These are phyloP conservation scores for Trachelus tabidus DNA, from an alignment of 2,888 invertebrate species.

Conservation along the genomic window DNA sequence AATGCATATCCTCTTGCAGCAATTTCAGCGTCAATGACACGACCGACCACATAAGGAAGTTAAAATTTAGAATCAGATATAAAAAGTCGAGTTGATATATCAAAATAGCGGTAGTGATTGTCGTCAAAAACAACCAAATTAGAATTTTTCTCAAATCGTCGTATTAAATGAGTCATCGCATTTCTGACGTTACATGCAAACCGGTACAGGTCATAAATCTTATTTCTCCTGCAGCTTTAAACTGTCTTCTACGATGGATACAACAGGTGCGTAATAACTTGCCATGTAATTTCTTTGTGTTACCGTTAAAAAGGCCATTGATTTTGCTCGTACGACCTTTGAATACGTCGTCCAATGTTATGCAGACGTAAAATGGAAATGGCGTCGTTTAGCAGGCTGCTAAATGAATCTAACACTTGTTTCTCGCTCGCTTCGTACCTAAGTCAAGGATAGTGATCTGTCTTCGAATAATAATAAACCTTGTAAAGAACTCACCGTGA, in stretches of 20 bases:
- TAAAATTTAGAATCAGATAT: background rate
- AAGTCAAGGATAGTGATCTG: conserved; percentile 32
- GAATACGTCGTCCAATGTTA: background rate
- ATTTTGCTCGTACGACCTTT: background rate
- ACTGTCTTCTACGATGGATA: background rate
- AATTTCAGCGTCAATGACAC: background rate
- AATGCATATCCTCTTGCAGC: background rate
- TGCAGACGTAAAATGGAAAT: background rate
- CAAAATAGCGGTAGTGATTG: background rate
- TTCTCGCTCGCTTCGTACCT: conserved; percentile 28
- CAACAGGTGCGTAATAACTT: background rate
- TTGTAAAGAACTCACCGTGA: conserved; percentile 19
- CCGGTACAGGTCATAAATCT: background rate
- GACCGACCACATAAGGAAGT: background rate
- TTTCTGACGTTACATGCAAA: background rate
- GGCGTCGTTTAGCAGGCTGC: background rate
- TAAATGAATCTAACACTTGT: background rate
- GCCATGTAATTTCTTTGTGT: background rate
- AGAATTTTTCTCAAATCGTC: background rate
- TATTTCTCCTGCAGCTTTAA: background rate
- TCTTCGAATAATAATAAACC: conserved; percentile 30
- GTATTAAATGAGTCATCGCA: background rate
- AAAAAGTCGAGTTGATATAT: background rate
- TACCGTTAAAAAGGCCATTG: background rate
- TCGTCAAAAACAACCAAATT: background rate